phyloP scores from a whole-genome alignment of 1,140 invertebrate genomes.

The Epicauta chinensis region DNA sequence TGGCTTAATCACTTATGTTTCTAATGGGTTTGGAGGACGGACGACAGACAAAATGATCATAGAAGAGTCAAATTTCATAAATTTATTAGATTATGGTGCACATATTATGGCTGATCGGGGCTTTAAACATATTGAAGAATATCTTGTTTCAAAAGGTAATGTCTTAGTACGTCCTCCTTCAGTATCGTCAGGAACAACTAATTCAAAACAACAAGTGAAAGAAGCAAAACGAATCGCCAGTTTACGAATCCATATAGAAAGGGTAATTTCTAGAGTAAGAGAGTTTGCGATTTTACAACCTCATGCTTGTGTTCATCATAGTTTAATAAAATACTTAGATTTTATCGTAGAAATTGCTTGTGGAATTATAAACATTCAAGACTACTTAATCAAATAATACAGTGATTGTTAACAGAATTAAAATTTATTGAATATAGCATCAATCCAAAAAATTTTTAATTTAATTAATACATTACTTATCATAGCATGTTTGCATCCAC shows the following conservation, averaged over 20 bases:
- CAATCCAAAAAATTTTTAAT: background rate
- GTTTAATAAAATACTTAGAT: conserved; percentile 10
- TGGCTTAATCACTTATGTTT: conserved; percentile 44
- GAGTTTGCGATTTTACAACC: conserved; percentile 41
- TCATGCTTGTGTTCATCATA: conserved; percentile 35
- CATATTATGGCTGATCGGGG: conserved; percentile 40
- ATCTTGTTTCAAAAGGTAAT: conserved; percentile 27
- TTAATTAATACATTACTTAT: background rate
- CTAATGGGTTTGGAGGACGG: conserved; percentile 40
- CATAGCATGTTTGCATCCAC: conserved; percentile 33
- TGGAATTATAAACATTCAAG: conserved; percentile 8
- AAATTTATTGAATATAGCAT: background rate
- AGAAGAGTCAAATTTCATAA: conserved; percentile 35
- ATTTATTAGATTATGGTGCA: conserved; percentile 24
- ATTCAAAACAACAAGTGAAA: conserved; percentile 30
- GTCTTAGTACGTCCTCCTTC: conserved; percentile 32
- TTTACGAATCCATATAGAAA: conserved; percentile 42
- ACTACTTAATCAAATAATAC: conserved; percentile 1
- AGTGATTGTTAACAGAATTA: background rate
- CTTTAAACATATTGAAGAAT: conserved; percentile 35
- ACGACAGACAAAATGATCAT: conserved; percentile 37
- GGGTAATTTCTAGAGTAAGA: conserved; percentile 38
- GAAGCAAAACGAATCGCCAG: conserved; percentile 40
- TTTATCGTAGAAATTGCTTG: conserved; percentile 5
- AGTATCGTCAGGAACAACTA: conserved; percentile 2